Evolutionary conservation across 2,797 vertebrate genomes (phyloP).

Genomic region (Arnoldichthys spilopterus): DNA sequence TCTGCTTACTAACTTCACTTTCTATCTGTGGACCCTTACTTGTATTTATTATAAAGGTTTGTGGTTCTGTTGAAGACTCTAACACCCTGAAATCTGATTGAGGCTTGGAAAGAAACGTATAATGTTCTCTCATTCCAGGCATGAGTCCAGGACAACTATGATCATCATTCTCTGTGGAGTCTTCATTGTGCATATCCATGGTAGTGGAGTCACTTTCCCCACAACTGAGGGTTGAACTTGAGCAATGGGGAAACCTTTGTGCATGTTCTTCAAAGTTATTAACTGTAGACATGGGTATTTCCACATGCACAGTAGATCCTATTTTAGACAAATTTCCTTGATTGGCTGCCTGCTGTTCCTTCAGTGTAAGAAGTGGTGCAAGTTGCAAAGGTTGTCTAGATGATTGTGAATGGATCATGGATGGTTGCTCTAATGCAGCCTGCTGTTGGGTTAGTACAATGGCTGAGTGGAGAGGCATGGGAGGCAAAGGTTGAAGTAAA

Average conservation of each 20-base stretch:
- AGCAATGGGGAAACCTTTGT: conserved; percentile 28
- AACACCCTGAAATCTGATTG: conserved; percentile 20
- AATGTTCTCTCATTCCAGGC: conserved; percentile 40
- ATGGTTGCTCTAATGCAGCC: conserved; percentile 18
- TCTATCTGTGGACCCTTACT: conserved; percentile 19
- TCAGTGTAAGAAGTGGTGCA: conserved; percentile 52
- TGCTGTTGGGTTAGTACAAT: conserved; percentile 46
- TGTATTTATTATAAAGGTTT: conserved; percentile 12
- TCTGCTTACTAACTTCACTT: conserved; percentile 16
- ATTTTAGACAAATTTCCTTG: conserved; percentile 17
- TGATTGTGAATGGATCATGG: conserved; percentile 41
- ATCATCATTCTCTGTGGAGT: conserved; percentile 11
- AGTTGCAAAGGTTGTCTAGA: conserved; percentile 39
- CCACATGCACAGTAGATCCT: conserved; percentile 10
- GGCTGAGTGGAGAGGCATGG: conserved; percentile 43
- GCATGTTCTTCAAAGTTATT: conserved; percentile 30
- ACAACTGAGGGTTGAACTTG: conserved; percentile 2
- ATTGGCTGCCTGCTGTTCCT: conserved; percentile 50
- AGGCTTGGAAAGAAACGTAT: conserved; percentile 43
- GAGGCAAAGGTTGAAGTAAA: conserved; percentile 48
- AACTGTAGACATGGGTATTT: conserved; percentile 22
- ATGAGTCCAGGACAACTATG: conserved; percentile 19
- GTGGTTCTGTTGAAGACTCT: conserved; percentile 21
- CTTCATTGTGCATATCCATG: conserved; percentile 20
- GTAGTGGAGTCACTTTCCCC: conserved; percentile 9